Percentiles rank a stretch among this genome's conserved stretches.
Conservation (phyloP, 2,797 vertebrate genomes). For the Loriculus beryllinus region DNA sequence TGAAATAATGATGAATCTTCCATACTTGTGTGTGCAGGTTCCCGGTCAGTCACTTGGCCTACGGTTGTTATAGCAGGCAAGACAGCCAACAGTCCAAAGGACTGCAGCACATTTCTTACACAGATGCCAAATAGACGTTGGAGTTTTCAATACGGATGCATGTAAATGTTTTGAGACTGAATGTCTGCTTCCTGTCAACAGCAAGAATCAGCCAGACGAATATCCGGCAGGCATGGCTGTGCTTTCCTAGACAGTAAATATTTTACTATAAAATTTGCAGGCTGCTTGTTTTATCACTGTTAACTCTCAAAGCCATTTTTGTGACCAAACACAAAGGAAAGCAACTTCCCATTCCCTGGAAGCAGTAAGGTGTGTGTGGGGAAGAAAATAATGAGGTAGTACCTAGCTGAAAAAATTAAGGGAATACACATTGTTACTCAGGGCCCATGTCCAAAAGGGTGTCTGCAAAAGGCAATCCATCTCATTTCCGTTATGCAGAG, state of each 20-base stretch:
- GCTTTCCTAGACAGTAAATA: not conserved
- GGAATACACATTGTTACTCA: not conserved
- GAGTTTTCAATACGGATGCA: constrained; percentile 3
- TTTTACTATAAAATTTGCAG: not conserved
- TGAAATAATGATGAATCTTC: not conserved
- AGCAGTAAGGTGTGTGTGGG: accelerated
- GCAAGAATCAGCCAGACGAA: constrained; percentile 39
- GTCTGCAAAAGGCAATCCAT: not conserved
- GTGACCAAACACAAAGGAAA: not conserved
- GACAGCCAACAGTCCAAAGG: not conserved
- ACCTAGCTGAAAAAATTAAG: not conserved
- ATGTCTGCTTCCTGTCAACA: constrained; percentile 54
- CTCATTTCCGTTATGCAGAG: not conserved
- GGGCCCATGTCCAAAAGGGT: not conserved
- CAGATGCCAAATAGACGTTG: not conserved
- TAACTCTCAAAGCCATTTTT: not conserved
- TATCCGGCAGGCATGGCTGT: not conserved
- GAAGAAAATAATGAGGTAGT: not conserved
- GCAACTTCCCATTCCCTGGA: not conserved
- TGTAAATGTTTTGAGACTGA: constrained; percentile 48
- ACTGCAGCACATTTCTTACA: not conserved
- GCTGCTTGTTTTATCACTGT: not conserved
- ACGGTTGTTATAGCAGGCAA: accelerated
- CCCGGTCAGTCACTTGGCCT: not conserved
- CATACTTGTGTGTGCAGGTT: not conserved